These are phyloP conservation scores for Ibidorhyncha struthersii DNA, from an alignment of 2,113 vertebrate species.

Conservation along the genomic window DNA sequence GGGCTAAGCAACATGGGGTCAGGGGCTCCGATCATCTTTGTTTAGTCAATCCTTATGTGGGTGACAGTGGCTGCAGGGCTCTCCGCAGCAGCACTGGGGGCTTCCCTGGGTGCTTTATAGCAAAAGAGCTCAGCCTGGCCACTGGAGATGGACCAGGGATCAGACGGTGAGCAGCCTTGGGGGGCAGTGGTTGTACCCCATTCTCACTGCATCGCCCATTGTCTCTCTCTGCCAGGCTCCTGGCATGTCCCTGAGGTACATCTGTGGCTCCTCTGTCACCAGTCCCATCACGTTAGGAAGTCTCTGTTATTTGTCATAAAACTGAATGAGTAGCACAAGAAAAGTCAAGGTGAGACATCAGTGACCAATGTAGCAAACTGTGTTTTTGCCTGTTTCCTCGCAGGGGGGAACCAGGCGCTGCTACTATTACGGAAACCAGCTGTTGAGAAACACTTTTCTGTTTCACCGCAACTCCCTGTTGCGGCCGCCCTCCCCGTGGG, in stretches of 20 bases:
- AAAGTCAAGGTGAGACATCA: not conserved
- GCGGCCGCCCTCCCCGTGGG: not conserved
- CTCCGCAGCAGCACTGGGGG: not conserved
- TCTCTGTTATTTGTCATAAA: not conserved
- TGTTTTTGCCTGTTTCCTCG: slow-evolving; percentile 8
- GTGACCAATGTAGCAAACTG: not conserved
- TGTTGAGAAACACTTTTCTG: not conserved
- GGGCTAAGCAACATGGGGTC: not conserved
- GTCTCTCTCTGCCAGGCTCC: not conserved
- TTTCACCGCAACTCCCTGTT: not conserved
- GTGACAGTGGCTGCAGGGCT: not conserved
- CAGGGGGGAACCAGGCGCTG: slow-evolving; percentile 70
- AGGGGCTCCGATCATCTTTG: not conserved
- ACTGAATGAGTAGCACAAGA: not conserved
- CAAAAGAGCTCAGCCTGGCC: not conserved
- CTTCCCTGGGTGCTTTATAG: not conserved
- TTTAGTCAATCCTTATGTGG: not conserved
- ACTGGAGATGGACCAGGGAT: not conserved
- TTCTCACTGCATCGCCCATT: rapidly evolving
- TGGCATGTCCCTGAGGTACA: not conserved
- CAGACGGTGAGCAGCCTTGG: not conserved
- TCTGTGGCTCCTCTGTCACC: not conserved
- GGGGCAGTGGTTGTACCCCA: not conserved
- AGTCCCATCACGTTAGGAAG: not conserved
- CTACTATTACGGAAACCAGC: not conserved